phyloP scores from a whole-genome alignment of 2,113 vertebrate genomes.

The Urocolius indicus region DNA sequence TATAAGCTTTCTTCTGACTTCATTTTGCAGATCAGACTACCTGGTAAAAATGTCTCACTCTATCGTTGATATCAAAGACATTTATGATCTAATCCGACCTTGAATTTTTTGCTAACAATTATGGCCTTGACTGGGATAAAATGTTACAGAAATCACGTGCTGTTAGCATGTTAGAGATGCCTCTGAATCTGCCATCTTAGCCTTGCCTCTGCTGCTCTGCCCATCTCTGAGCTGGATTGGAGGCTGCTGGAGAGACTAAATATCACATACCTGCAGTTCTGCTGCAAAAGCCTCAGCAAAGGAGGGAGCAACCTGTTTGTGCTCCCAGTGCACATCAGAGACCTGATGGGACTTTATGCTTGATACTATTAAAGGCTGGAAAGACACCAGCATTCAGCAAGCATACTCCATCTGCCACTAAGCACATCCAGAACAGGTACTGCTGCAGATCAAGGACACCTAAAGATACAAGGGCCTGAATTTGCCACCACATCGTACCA shows the following conservation, averaged over 20 bases:
- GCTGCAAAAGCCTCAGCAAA: neutral
- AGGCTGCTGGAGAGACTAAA: neutral
- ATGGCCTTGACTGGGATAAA: neutral
- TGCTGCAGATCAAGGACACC: neutral
- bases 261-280: neutral
- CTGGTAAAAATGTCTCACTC: neutral
- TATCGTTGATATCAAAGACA: neutral
- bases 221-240: neutral
- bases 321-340: neutral
- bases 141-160: neutral
- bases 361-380: neutral
- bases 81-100: neutral
- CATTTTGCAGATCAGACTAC: neutral
- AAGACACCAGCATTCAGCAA: neutral
- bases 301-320: neutral
- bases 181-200: neutral
- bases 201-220: neutral
- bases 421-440: neutral
- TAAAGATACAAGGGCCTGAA: neutral
- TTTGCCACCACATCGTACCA: neutral
- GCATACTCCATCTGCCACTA: neutral
- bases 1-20: neutral
- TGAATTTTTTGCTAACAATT: neutral
- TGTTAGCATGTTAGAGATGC: accelerated
- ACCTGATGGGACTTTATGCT: neutral